Conservation (phyloP, 92 coral and sea anemone genomes). For the Phymanthus crucifer region DNA sequence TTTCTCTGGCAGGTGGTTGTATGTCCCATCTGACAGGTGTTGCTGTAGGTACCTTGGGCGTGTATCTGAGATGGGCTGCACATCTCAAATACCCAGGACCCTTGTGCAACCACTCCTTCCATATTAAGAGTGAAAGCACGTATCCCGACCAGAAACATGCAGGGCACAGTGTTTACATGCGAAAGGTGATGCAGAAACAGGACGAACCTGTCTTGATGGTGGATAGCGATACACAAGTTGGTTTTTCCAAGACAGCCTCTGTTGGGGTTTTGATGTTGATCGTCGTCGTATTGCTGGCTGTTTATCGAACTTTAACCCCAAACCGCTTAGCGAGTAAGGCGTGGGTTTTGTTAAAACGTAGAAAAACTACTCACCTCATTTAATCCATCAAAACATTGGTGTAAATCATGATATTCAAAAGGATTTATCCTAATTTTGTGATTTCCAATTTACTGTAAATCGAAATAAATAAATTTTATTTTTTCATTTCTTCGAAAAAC, state of each 20-base stretch:
- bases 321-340: not conserved
- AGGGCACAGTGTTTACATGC: constrained; percentile 1
- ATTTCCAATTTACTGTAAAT: no score
- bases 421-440: no score
- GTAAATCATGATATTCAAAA: not conserved
- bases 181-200: constrained; percentile 30
- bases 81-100: constrained; percentile 15
- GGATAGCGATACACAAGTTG: not conserved
- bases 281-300: not conserved
- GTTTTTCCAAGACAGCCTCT: not conserved
- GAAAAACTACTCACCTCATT: not conserved
- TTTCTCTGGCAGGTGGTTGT: constrained; percentile 63
- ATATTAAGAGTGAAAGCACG: not conserved
- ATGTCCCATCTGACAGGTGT: constrained; percentile 84
- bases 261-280: not conserved
- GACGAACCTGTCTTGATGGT: not conserved
- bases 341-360: not conserved
- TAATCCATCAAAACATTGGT: not conserved
- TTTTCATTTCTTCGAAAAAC: no score
- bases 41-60: constrained; percentile 74
- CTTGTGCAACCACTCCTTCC: not conserved
- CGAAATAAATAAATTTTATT: not conserved
- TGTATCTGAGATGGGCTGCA: constrained; percentile 74
- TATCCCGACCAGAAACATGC: not conserved
- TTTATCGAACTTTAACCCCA: not conserved